These are phyloP conservation scores for Oryzias curvinotus DNA, from an alignment of 2,113 vertebrate species.

Conservation along the genomic window DNA sequence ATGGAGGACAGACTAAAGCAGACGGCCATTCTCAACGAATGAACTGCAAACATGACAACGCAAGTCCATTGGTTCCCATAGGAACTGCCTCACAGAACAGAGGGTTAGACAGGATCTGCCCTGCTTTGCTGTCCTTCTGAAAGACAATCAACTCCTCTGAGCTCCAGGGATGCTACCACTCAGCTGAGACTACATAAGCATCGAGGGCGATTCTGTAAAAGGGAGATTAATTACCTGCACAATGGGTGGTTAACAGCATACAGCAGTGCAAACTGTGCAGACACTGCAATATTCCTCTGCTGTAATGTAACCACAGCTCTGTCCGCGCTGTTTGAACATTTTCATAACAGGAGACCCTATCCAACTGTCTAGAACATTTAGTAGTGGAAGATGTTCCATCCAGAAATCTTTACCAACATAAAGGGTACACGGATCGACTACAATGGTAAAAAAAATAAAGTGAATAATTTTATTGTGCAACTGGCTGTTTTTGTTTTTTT, in stretches of 20 bases:
- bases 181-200: slow-evolving; percentile 22
- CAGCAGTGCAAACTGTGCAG: slow-evolving; percentile 31
- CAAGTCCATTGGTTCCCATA: slow-evolving; percentile 16
- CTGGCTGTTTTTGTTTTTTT: no score
- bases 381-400: background rate
- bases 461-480: no score
- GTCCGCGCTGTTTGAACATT: slow-evolving; percentile 8
- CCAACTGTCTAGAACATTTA: slow-evolving; percentile 12
- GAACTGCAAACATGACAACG: slow-evolving; percentile 20
- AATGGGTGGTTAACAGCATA: slow-evolving; percentile 43
- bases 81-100: slow-evolving; percentile 6
- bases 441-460: no score
- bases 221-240: slow-evolving; percentile 52
- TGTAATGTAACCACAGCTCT: slow-evolving; percentile 17
- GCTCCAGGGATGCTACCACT: slow-evolving; percentile 18
- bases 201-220: slow-evolving; percentile 30
- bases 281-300: slow-evolving; percentile 15
- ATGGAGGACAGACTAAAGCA: slow-evolving; percentile 4
- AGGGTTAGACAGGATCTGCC: slow-evolving; percentile 21
- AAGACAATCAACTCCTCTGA: slow-evolving; percentile 26
- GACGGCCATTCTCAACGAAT: slow-evolving; percentile 7
- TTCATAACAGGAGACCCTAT: slow-evolving; percentile 20
- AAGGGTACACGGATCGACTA: no score
- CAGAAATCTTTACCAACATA: no score
- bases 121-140: slow-evolving; percentile 44